These are phyloP conservation scores for Haemorhous mexicanus DNA, from an alignment of 2,113 vertebrate species.

Conservation along the genomic window DNA sequence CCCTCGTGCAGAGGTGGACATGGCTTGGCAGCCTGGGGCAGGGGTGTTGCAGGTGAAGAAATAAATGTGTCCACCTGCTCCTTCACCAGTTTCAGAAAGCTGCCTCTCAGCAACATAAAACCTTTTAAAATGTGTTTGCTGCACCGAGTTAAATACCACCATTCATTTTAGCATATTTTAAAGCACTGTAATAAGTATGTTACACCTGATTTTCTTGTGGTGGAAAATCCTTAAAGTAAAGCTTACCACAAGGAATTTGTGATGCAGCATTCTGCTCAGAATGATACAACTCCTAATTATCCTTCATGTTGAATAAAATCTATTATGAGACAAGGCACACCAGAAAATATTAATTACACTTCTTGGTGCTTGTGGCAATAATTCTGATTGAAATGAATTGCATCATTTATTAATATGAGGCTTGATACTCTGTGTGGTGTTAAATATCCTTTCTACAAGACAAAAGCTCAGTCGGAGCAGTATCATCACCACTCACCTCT, in stretches of 20 bases:
- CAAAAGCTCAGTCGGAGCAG: background rate
- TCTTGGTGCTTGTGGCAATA: conserved; percentile 20
- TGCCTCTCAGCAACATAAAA: background rate
- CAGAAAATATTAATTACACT: conserved; percentile 29
- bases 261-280: background rate
- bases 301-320: background rate
- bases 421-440: background rate
- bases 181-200: background rate
- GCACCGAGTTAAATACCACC: background rate
- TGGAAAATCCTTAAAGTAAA: background rate
- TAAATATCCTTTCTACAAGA: background rate
- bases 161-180: background rate
- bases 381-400: background rate
- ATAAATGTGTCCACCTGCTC: background rate
- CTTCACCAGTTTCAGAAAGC: background rate
- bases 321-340: background rate
- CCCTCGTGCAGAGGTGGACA: background rate
- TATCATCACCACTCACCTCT: background rate
- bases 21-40: background rate
- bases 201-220: background rate
- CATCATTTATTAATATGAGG: conserved; percentile 10
- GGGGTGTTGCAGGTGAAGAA: background rate
- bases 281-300: background rate
- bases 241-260: background rate
- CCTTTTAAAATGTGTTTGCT: background rate